phyloP scores from a whole-genome alignment of 1,140 invertebrate species.

The Doryteuthis pealeii region DNA sequence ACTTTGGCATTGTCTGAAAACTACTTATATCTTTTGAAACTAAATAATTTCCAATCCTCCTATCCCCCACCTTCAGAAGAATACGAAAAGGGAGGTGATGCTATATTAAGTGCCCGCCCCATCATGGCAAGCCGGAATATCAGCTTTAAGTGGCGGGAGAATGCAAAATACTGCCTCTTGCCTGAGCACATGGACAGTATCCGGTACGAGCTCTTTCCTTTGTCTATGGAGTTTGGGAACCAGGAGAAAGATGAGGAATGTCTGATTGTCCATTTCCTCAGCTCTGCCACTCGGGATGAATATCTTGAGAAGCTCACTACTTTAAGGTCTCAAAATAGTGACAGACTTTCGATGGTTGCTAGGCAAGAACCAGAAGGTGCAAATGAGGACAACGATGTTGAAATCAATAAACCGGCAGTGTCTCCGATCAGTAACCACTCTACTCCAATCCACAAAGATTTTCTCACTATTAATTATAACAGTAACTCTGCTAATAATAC shows the following conservation, averaged over 20 bases:
- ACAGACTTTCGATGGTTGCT: conserved; percentile 42
- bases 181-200: conserved; percentile 2
- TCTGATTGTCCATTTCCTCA: conserved; percentile 38
- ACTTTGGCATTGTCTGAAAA: conserved; percentile 48
- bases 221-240: conserved; percentile 45
- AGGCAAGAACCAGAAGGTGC: conserved; percentile 53
- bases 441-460: neutral
- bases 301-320: conserved; percentile 48
- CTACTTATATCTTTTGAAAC: conserved; percentile 42
- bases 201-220: conserved; percentile 31
- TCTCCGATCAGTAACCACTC: neutral
- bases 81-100: neutral
- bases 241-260: conserved; percentile 28
- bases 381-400: conserved; percentile 41
- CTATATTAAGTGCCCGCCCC: conserved; percentile 21
- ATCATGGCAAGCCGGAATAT: conserved; percentile 48
- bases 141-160: conserved; percentile 13
- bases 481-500: neutral
- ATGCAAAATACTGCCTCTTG: neutral
- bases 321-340: conserved; percentile 45
- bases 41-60: neutral
- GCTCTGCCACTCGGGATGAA: conserved; percentile 35
- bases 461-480: neutral
- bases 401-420: conserved; percentile 2
- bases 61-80: neutral